Evolutionary conservation across 2,113 vertebrate genomes (phyloP).

Genomic region (Emydocephalus ijimae): DNA sequence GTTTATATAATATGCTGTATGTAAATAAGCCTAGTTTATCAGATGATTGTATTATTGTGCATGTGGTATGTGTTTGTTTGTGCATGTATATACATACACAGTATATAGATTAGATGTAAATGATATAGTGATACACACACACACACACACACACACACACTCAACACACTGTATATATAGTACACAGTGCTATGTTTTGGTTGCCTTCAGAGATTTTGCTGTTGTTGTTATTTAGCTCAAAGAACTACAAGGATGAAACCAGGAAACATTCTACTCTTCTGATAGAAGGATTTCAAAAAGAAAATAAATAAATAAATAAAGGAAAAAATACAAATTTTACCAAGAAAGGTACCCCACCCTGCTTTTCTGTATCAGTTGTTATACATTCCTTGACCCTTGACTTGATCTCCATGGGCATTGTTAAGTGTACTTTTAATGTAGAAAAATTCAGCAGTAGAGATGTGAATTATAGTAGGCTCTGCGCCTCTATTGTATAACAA

Average conservation of each 20-base stretch:
- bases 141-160: not conserved
- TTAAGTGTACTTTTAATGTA: conserved; percentile 50
- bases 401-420: conserved; percentile 59
- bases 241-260: conserved; percentile 16
- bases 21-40: not conserved
- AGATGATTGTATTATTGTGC: not conserved
- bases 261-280: conserved; percentile 30
- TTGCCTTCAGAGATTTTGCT: conserved; percentile 5
- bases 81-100: not conserved
- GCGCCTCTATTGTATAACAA: conserved; percentile 43
- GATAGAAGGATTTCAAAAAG: conserved; percentile 26
- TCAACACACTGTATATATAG: not conserved
- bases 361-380: conserved; percentile 26
- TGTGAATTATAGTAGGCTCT: conserved; percentile 16
- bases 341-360: not conserved
- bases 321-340: conserved; percentile 39
- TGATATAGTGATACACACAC: not conserved
- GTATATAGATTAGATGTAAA: not conserved
- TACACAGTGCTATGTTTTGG: not conserved
- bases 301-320: conserved; percentile 19
- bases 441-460: conserved; percentile 31
- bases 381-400: conserved; percentile 28
- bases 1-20: not conserved
- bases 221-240: not conserved
- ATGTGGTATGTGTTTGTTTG: not conserved